Percentiles rank a stretch among this genome's conserved stretches.
phyloP scores from a whole-genome alignment of 2,113 vertebrate species.

The Melanotaenia duboulayi region DNA sequence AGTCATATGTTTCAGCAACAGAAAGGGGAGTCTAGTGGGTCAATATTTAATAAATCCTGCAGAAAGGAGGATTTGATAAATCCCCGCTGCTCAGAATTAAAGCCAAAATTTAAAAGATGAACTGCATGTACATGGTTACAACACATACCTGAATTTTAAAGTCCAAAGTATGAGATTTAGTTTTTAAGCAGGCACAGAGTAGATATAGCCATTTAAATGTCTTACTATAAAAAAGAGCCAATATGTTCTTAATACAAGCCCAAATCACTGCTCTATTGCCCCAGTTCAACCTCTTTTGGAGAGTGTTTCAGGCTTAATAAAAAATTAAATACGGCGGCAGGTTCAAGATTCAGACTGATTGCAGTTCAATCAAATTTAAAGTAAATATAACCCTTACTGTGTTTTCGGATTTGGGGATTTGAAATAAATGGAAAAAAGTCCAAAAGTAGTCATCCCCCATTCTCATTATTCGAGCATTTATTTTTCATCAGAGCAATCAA shows the following conservation, averaged over 20 bases:
- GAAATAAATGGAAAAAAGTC: too few species aligned
- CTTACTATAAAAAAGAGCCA: not conserved
- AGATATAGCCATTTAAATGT: too few species aligned
- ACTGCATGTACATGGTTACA: not conserved
- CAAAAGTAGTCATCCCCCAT: too few species aligned
- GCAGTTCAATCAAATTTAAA: too few species aligned
- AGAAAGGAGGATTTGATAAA: not conserved
- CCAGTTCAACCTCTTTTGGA: too few species aligned
- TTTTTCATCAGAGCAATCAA: constrained; percentile 2
- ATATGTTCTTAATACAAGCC: not conserved
- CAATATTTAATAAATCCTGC: not conserved
- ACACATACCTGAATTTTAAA: not conserved
- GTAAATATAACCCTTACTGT: too few species aligned
- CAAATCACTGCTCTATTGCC: too few species aligned
- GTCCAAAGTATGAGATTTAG: not conserved
- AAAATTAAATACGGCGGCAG: too few species aligned
- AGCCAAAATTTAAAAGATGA: not conserved
- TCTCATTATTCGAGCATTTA: not conserved
- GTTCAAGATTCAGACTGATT: too few species aligned
- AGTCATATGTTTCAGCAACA: not conserved
- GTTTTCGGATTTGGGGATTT: not conserved
- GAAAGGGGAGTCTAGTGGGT: not conserved
- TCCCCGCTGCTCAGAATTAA: not conserved
- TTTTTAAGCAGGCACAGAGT: not conserved
- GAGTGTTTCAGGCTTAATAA: too few species aligned